Percentiles rank a stretch among this genome's conserved stretches.
phyloP scores from a whole-genome alignment of 2,113 vertebrate species.

The Prolemur simus region DNA sequence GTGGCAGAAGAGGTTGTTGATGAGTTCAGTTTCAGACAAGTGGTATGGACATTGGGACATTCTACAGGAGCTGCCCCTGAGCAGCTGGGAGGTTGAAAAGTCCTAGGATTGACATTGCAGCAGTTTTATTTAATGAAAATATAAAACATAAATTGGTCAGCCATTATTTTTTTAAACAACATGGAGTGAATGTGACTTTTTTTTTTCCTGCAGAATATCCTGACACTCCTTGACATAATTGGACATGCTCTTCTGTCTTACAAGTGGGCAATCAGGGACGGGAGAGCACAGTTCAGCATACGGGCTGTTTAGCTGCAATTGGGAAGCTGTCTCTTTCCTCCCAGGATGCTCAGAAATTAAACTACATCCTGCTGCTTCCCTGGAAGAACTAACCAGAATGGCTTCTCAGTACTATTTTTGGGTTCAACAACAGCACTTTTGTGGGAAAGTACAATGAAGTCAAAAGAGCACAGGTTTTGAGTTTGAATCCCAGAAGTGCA shows the following conservation, averaged over 20 bases:
- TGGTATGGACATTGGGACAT: no score
- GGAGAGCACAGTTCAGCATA: background rate
- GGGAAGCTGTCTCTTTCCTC: background rate
- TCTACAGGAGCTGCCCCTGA: no score
- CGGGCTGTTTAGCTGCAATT: accelerated
- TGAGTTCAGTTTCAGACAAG: background rate
- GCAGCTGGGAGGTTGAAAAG: background rate
- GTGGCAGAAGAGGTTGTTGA: accelerated
- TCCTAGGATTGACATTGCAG: background rate
- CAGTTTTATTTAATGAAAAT: background rate
- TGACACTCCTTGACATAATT: background rate
- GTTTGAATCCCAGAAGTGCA: background rate
- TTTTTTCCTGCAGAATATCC: background rate
- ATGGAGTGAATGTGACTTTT: background rate
- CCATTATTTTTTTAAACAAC: background rate
- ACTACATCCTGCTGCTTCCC: background rate
- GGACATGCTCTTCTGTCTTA: background rate
- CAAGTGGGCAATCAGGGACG: no score
- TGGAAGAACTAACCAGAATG: background rate
- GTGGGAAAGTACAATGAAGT: background rate
- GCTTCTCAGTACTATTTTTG: background rate
- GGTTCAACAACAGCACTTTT: background rate
- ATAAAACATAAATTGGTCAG: background rate
- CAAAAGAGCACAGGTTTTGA: background rate
- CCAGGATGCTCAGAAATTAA: background rate